Evolutionary conservation across 1,140 invertebrate species (phyloP).

Genomic region (Dendrolimus kikuchii): DNA sequence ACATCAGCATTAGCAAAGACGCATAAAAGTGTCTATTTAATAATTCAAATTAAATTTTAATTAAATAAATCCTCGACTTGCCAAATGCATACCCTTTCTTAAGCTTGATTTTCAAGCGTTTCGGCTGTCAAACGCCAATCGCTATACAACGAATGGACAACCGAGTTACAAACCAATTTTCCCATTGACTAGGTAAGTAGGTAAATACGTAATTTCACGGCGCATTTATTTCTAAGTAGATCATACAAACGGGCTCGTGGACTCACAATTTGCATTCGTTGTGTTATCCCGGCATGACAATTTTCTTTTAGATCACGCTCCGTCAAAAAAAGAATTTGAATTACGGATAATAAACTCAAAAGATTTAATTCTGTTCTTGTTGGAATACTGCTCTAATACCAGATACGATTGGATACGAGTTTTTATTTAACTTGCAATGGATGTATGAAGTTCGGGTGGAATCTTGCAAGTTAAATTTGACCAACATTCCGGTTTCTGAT

Average conservation of each 20-base stretch:
- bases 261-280: conserved; percentile 32
- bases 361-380: not conserved
- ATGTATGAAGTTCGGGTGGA: no score
- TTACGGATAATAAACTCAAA: not conserved
- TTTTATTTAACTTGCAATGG: no score
- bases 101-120: conserved; percentile 3
- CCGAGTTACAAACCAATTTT: conserved; percentile 50
- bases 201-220: conserved; percentile 63
- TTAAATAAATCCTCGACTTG: no score
- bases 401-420: no score
- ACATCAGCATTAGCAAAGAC: no score
- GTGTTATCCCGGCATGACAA: conserved; percentile 14
- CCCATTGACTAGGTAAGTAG: conserved; percentile 56
- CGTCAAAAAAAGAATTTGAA: conserved; percentile 4
- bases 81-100: no score
- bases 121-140: conserved; percentile 42
- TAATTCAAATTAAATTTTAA: no score
- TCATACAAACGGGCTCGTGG: conserved; percentile 23
- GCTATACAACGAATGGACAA: conserved; percentile 38
- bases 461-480: no score
- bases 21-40: no score
- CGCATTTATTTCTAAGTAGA: conserved; percentile 49
- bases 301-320: conserved; percentile 10
- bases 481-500: no score
- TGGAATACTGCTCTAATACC: no score